A percentile compares a stretch with the other conserved stretches of the same genome.
phyloP scores from a whole-genome alignment of 2,797 vertebrate species.

The Takifugu ocellatus region DNA sequence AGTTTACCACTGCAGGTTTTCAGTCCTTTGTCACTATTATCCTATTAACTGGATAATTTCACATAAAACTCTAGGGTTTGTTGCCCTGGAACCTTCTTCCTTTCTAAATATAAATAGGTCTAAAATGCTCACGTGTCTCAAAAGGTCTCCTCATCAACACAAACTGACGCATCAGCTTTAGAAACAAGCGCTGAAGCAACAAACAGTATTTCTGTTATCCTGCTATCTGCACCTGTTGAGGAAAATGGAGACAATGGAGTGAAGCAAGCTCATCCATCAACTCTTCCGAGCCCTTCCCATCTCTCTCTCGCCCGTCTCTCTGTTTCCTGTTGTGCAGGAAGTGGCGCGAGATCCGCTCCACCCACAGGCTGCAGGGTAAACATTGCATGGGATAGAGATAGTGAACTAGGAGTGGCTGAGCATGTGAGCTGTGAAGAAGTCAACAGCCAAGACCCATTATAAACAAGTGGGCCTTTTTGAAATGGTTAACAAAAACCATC shows the following conservation, averaged over 20 bases:
- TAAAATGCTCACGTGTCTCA: background rate
- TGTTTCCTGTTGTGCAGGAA: slow-evolving; percentile 77
- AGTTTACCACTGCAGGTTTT: background rate
- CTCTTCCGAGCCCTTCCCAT: slow-evolving; percentile 54
- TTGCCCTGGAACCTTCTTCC: background rate
- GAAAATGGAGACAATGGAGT: slow-evolving; percentile 67
- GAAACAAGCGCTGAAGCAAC: slow-evolving; percentile 26
- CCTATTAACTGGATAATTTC: background rate
- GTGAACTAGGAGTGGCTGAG: background rate
- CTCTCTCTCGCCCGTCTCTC: slow-evolving; percentile 38
- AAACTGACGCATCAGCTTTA: slow-evolving; percentile 19
- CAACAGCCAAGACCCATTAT: slow-evolving; percentile 21
- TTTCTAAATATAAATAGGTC: too few relatives aligned
- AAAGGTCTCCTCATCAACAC: background rate
- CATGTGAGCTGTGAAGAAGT: slow-evolving; percentile 5
- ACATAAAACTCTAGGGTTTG: too few relatives aligned
- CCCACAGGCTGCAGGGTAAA: slow-evolving; percentile 55
- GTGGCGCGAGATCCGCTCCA: slow-evolving; percentile 53
- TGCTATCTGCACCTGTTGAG: slow-evolving; percentile 64
- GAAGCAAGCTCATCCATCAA: slow-evolving; percentile 62
- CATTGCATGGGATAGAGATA: slow-evolving; percentile 33
- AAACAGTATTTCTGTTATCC: slow-evolving; percentile 27
- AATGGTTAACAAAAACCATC: too few relatives aligned
- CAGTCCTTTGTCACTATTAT: background rate
- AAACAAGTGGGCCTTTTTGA: background rate